A percentile compares a stretch with the other conserved stretches of the same genome.
phyloP scores from a whole-genome alignment of 2,113 vertebrate species.

The Ellobius talpinus region DNA sequence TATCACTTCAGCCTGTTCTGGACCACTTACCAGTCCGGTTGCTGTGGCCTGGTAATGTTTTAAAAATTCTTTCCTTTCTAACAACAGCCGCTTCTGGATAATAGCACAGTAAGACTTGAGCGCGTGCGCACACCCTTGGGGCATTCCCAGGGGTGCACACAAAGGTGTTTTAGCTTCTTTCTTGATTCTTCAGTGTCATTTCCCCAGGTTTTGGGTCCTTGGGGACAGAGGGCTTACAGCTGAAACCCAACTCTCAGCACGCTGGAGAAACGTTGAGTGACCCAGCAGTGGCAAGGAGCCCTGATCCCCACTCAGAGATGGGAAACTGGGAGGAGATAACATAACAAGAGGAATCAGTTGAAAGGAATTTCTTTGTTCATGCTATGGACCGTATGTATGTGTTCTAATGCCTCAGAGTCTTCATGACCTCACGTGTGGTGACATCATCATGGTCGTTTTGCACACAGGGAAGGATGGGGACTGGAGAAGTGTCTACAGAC shows the following conservation, averaged over 20 bases:
- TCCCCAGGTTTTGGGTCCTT: conserved; percentile 51
- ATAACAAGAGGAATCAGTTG: background rate
- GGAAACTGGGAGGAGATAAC: background rate
- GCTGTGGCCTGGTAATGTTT: conserved; percentile 84
- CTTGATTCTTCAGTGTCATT: conserved; percentile 71
- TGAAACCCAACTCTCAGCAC: conserved; percentile 54
- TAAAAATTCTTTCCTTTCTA: conserved; percentile 43
- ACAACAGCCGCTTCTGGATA: background rate
- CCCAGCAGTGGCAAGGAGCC: conserved; percentile 26
- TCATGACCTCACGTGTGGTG: background rate
- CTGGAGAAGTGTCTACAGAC: background rate
- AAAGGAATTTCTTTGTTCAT: background rate
- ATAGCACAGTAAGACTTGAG: conserved; percentile 73
- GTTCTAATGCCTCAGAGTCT: background rate
- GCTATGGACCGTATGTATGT: background rate
- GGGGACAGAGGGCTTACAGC: conserved; percentile 57
- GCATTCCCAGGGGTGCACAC: background rate
- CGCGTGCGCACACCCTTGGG: background rate
- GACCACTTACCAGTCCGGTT: conserved; percentile 83
- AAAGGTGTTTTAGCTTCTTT: conserved; percentile 31
- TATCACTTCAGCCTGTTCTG: conserved; percentile 81
- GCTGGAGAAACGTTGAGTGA: conserved; percentile 39
- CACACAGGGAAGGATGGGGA: background rate
- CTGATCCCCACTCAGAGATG: background rate
- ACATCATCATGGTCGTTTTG: background rate